Percentiles rank a stretch among this genome's conserved stretches.
Conservation (phyloP, 2,797 vertebrate species). For the Ctenochaetus hawaiiensis region DNA sequence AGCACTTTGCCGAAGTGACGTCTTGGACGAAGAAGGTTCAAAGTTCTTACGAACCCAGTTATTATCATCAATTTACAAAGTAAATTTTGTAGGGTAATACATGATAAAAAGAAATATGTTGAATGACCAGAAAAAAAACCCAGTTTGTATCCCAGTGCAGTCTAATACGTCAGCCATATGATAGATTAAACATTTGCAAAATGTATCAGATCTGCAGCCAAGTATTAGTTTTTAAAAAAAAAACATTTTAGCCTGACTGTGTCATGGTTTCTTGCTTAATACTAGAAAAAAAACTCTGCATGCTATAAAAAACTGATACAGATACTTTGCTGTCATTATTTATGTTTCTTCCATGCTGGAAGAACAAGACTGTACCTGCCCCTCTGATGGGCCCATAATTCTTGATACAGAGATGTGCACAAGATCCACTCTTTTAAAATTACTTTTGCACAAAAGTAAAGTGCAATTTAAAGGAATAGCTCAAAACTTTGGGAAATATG, state of each 20-base stretch:
- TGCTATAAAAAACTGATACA: not conserved
- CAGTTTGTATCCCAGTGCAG: too few relatives aligned
- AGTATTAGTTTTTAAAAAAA: not conserved
- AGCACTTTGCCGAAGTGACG: constrained; percentile 25
- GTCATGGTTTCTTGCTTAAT: not conserved
- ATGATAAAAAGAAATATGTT: constrained; percentile 2
- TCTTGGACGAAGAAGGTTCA: constrained; percentile 21
- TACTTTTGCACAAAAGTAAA: too few relatives aligned
- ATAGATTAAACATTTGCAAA: constrained; percentile 1
- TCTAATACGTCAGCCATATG: not conserved
- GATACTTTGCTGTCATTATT: not conserved
- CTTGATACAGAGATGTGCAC: too few relatives aligned
- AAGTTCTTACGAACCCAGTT: constrained; percentile 12
- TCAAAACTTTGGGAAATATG: too few relatives aligned
- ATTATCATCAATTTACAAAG: constrained; percentile 12
- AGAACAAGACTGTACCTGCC: too few relatives aligned
- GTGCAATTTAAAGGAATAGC: too few relatives aligned
- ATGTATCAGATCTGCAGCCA: not conserved
- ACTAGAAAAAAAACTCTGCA: too few relatives aligned
- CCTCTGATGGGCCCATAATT: too few relatives aligned
- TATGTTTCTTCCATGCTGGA: constrained; percentile 3
- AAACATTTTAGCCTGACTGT: not conserved
- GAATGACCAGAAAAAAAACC: not conserved
- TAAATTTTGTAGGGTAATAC: not conserved
- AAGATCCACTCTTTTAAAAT: too few relatives aligned